Conservation (phyloP, 2,113 vertebrate species). For the Rallus limicola region DNA sequence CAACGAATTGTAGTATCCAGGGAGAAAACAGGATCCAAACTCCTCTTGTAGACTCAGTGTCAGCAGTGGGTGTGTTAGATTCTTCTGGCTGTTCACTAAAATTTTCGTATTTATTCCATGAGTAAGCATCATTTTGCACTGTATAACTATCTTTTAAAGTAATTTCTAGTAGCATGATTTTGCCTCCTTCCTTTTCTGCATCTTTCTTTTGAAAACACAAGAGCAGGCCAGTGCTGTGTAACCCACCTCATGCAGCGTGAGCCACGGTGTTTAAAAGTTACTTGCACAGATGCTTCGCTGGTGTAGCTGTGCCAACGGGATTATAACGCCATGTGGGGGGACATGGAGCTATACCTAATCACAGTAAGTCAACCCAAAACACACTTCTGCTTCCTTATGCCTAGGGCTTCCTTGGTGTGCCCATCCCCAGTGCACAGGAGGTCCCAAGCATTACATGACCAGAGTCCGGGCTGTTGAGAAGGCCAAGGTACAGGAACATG, state of each 20-base stretch:
- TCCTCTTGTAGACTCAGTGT: not conserved
- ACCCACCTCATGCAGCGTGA: rapidly evolving
- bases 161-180: not conserved
- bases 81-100: not conserved
- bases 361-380: not conserved
- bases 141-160: not conserved
- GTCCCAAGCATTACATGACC: rapidly evolving
- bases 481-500: rapidly evolving
- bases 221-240: too few relatives aligned
- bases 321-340: rapidly evolving
- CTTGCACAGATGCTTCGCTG: not conserved
- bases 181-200: not conserved
- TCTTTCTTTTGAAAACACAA: not conserved
- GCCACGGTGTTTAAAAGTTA: not conserved
- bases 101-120: not conserved
- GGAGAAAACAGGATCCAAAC: not conserved
- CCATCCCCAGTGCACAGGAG: not conserved
- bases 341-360: not conserved
- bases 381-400: not conserved
- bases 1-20: rapidly evolving
- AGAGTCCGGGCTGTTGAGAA: not conserved
- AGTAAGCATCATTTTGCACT: not conserved
- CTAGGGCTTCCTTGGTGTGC: not conserved
- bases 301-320: not conserved
- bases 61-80: not conserved